phyloP scores from a whole-genome alignment of 1,140 invertebrate species.

The Aphaenogaster floridana region DNA sequence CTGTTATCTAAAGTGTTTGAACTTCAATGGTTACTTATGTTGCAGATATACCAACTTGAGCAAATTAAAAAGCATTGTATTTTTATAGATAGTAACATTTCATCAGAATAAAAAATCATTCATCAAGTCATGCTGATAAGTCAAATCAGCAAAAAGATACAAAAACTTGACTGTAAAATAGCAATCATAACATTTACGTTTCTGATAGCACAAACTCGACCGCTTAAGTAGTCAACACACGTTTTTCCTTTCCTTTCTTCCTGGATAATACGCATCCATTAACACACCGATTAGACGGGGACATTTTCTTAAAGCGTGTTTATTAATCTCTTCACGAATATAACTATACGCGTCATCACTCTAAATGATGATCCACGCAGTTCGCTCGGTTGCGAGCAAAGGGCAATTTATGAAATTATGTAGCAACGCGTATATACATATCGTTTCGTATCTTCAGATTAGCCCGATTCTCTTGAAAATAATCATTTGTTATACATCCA shows the following conservation, averaged over 20 bases:
- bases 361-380: not conserved
- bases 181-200: constrained; percentile 14
- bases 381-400: not conserved
- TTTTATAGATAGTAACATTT: constrained; percentile 16
- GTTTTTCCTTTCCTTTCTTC: not conserved
- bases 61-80: constrained; percentile 9
- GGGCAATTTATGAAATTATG: not conserved
- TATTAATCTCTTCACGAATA: constrained; percentile 26
- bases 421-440: not conserved
- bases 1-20: constrained; percentile 48
- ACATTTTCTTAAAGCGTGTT: constrained; percentile 23
- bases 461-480: not conserved
- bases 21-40: constrained; percentile 33
- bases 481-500: not conserved
- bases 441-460: not conserved
- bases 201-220: not conserved
- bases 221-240: not conserved
- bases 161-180: not conserved
- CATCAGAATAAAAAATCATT: constrained; percentile 17
- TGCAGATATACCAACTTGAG: constrained; percentile 21
- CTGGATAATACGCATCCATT: constrained; percentile 12
- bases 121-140: not conserved
- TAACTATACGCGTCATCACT: not conserved
- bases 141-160: not conserved
- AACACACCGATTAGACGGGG: constrained; percentile 9